phyloP scores from a whole-genome alignment of 2,888 invertebrate genomes.

The Neria commutata region DNA sequence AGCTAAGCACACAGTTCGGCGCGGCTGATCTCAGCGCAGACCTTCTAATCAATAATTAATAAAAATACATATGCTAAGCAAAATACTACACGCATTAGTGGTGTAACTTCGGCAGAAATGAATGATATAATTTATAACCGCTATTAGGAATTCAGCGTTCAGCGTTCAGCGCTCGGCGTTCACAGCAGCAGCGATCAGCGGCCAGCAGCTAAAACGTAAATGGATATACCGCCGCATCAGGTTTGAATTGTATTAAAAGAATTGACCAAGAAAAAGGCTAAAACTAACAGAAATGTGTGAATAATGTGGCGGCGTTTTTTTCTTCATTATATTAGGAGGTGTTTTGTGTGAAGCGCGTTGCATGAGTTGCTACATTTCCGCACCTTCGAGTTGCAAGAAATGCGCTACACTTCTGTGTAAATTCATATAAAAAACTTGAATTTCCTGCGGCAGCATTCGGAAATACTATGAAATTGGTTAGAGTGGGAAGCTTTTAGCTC shows the following conservation, averaged over 20 bases:
- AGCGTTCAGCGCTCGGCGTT: neutral
- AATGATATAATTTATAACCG: constrained; percentile 1
- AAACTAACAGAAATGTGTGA: constrained; percentile 30
- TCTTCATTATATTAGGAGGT: constrained; percentile 2
- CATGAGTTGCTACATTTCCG: constrained; percentile 12
- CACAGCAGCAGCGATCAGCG: no score
- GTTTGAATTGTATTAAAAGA: neutral
- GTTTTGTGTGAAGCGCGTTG: constrained; percentile 2
- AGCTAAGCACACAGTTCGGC: no score
- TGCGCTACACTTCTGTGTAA: no score
- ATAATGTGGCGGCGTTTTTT: constrained; percentile 36
- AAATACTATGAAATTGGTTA: no score
- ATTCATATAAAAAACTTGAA: no score
- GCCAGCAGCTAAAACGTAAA: no score
- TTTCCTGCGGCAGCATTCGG: no score
- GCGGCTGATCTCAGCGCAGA: no score
- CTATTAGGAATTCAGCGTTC: constrained; percentile 7
- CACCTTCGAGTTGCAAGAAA: neutral
- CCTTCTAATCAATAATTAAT: constrained; percentile 5
- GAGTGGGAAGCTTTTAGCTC: no score
- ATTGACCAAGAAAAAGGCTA: constrained; percentile 5
- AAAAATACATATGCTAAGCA: constrained; percentile 1
- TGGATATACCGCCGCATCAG: constrained; percentile 13
- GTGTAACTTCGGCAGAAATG: neutral
- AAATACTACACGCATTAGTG: neutral